phyloP scores from a whole-genome alignment of 2,797 vertebrate genomes.

The Cuniculus paca region DNA sequence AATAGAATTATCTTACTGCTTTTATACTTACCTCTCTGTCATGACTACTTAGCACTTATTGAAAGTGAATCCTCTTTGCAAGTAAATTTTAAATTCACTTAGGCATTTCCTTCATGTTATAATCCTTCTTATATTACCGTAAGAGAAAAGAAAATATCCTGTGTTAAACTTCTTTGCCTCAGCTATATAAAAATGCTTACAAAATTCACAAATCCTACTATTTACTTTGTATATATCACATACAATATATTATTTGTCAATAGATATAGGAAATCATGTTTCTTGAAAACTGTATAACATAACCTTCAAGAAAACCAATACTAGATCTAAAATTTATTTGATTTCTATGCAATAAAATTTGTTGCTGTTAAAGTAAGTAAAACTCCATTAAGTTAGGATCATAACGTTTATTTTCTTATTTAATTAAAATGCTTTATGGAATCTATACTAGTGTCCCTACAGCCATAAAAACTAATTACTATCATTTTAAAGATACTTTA shows the following conservation, averaged over 20 bases:
- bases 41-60: neutral
- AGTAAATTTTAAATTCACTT: neutral
- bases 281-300: neutral
- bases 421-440: slow-evolving; percentile 19
- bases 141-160: neutral
- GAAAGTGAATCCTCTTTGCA: neutral
- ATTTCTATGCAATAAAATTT: slow-evolving; percentile 14
- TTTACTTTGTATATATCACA: neutral
- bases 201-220: neutral
- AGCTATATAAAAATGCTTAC: neutral
- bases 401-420: slow-evolving; percentile 25
- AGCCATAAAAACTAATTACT: slow-evolving; percentile 20
- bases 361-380: neutral
- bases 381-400: neutral
- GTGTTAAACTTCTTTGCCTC: neutral
- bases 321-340: neutral
- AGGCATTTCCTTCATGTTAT: neutral
- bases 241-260: neutral
- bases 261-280: neutral
- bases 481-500: neutral
- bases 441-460: neutral
- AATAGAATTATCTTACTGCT: neutral
- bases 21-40: neutral
- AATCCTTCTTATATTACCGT: neutral
- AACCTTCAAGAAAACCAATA: neutral